phyloP scores from a whole-genome alignment of 2,797 vertebrate species.

The Acrossocheilus wenchowensis region DNA sequence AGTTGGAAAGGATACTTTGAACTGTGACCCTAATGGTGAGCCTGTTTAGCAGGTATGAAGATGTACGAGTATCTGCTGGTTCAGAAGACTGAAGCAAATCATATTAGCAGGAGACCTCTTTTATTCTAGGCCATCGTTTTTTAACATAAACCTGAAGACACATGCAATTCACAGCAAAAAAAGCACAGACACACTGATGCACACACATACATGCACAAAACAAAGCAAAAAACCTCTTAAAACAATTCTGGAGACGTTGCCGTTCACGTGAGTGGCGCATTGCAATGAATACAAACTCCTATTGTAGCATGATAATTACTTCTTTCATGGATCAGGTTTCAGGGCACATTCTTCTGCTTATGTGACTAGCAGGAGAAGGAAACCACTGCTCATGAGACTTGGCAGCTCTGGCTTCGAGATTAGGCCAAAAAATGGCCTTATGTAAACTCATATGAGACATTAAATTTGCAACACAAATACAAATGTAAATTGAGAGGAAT shows the following conservation, averaged over 20 bases:
- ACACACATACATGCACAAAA: conserved; percentile 23
- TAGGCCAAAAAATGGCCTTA: conserved; percentile 39
- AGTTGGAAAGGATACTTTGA: background rate
- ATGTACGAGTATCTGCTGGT: background rate
- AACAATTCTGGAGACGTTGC: conserved; percentile 61
- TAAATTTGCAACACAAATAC: conserved; percentile 28
- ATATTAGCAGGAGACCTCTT: background rate
- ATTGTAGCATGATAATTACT: conserved; percentile 60
- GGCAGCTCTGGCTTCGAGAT: conserved; percentile 42
- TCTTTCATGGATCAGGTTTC: conserved; percentile 59
- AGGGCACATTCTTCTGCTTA: conserved; percentile 41
- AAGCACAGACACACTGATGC: conserved; percentile 20
- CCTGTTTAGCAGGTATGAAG: conserved; percentile 1
- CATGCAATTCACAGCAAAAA: background rate
- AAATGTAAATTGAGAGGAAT: conserved; percentile 40
- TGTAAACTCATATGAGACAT: conserved; percentile 38
- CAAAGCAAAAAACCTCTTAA: conserved; percentile 6
- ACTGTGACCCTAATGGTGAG: background rate
- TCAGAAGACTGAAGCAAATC: background rate
- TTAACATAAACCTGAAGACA: background rate
- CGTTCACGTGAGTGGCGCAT: conserved; percentile 59
- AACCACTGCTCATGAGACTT: conserved; percentile 57
- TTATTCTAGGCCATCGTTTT: background rate
- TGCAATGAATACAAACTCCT: conserved; percentile 58
- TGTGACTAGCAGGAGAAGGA: conserved; percentile 48